These are phyloP conservation scores for Scartelaos histophorus DNA, from an alignment of 2,113 vertebrate species.

Conservation along the genomic window DNA sequence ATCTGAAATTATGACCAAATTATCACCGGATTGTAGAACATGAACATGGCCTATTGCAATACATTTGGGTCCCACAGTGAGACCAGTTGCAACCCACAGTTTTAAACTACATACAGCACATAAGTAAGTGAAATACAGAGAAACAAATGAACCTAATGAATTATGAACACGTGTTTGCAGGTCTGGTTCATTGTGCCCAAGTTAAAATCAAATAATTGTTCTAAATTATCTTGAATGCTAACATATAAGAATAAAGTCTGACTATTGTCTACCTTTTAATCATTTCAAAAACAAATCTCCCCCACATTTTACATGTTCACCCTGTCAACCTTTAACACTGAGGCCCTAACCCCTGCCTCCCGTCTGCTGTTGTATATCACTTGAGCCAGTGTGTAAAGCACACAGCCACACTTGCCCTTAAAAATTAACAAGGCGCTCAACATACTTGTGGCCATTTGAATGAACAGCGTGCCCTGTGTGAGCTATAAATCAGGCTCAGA, in stretches of 20 bases:
- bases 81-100: background rate
- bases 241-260: background rate
- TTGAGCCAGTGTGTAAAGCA: conserved; percentile 49
- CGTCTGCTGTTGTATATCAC: conserved; percentile 47
- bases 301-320: conserved; percentile 39
- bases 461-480: conserved; percentile 66
- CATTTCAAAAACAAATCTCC: conserved; percentile 25
- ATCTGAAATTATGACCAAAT: background rate
- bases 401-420: conserved; percentile 64
- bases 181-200: too few species aligned
- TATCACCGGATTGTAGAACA: background rate
- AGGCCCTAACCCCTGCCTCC: conserved; percentile 38
- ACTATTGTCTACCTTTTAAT: background rate
- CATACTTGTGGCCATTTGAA: conserved; percentile 65
- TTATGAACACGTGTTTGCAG: too few species aligned
- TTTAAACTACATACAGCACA: background rate
- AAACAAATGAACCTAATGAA: too few species aligned
- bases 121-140: too few species aligned
- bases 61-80: background rate
- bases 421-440: conserved; percentile 73
- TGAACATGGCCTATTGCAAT: background rate
- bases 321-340: conserved; percentile 52
- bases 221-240: too few species aligned
- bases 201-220: too few species aligned
- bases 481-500: conserved; percentile 72